Conservation (phyloP, 2,797 vertebrate species). For the Sus cebifrons region DNA sequence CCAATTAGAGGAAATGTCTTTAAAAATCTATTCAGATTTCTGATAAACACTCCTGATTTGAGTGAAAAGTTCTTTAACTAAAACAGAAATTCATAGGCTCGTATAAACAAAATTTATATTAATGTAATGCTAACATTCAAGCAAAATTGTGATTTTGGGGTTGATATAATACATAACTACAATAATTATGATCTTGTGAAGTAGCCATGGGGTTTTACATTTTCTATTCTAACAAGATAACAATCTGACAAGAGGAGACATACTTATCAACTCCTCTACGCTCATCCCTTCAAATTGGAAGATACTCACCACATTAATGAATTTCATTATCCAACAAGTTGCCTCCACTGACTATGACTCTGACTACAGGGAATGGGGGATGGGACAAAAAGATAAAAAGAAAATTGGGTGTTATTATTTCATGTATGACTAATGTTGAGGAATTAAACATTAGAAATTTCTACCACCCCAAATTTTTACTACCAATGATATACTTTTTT, state of each 20-base stretch:
- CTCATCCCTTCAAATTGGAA: background rate
- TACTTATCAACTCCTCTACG: background rate
- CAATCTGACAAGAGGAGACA: constrained; percentile 12
- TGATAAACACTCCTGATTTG: constrained; percentile 54
- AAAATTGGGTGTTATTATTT: background rate
- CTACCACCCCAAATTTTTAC: background rate
- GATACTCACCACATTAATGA: background rate
- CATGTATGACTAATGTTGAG: background rate
- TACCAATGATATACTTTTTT: background rate
- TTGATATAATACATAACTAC: background rate
- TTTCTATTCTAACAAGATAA: constrained; percentile 50
- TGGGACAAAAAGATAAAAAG: background rate
- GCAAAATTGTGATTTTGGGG: constrained; percentile 55
- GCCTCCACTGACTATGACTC: background rate
- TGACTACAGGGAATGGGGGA: background rate
- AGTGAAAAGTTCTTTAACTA: constrained; percentile 28
- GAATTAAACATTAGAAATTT: background rate
- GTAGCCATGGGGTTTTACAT: constrained; percentile 43
- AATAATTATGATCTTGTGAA: constrained; percentile 76
- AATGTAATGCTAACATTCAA: background rate
- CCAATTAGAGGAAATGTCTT: background rate
- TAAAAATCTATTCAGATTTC: constrained; percentile 54
- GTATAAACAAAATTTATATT: constrained; percentile 18
- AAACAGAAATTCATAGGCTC: constrained; percentile 77
- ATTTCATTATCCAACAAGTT: background rate